Percentiles rank a stretch among this genome's conserved stretches.
phyloP scores from a whole-genome alignment of 2,797 vertebrate genomes.

The Coranthus polyacanthus region DNA sequence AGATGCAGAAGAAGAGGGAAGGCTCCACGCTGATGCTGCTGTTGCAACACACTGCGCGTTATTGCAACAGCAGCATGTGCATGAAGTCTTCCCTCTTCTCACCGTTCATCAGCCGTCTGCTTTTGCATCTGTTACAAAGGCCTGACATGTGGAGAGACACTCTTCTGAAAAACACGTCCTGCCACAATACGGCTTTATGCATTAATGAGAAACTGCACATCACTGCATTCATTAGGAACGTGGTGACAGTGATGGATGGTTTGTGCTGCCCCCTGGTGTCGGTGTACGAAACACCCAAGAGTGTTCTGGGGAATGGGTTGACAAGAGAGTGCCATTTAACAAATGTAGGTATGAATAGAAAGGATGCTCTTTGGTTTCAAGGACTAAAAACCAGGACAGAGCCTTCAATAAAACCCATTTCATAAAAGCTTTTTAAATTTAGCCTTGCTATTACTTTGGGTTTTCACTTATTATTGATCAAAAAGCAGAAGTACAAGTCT shows the following conservation, averaged over 20 bases:
- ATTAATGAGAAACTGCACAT: neutral
- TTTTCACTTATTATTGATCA: too few relatives aligned
- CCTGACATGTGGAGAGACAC: neutral
- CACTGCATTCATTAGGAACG: conserved; percentile 15
- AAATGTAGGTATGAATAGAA: too few relatives aligned
- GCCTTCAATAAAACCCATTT: too few relatives aligned
- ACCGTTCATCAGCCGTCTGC: neutral
- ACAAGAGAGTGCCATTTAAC: too few relatives aligned
- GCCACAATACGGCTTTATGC: neutral
- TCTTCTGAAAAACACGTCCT: conserved; percentile 12
- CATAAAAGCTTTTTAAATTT: too few relatives aligned
- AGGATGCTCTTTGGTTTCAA: too few relatives aligned
- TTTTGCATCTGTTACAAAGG: conserved; percentile 6
- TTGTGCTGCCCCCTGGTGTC: conserved; percentile 71
- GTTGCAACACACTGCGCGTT: neutral
- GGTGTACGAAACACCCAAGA: too few relatives aligned
- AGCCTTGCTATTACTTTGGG: too few relatives aligned
- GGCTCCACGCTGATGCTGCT: neutral
- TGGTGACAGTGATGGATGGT: conserved; percentile 17
- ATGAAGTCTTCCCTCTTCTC: neutral
- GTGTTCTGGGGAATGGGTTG: too few relatives aligned
- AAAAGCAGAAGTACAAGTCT: too few relatives aligned
- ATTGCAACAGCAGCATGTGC: conserved; percentile 2
- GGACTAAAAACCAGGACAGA: too few relatives aligned
- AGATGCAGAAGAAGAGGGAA: too few relatives aligned